Evolutionary conservation across 2,797 vertebrate genomes (phyloP).

Genomic region (Apogon talboti): DNA sequence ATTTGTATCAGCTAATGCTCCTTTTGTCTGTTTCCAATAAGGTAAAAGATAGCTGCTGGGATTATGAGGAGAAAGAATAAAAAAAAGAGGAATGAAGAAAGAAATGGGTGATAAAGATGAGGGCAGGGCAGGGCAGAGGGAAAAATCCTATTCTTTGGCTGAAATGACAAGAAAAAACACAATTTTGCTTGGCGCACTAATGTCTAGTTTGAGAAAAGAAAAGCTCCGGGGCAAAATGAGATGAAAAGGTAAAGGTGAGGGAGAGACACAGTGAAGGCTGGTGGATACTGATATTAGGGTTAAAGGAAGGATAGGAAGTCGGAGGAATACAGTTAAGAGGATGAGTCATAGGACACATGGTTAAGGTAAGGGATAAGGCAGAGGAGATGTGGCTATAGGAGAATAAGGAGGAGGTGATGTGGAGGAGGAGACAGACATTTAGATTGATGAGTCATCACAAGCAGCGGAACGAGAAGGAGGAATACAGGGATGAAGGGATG

Average conservation of each 20-base stretch:
- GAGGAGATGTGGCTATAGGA: conserved; percentile 26
- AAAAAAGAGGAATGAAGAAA: neutral
- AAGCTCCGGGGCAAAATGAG: conserved; percentile 20
- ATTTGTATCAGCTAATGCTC: conserved; percentile 64
- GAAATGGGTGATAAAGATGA: conserved; percentile 2
- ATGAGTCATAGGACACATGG: conserved; percentile 42
- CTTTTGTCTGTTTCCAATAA: conserved; percentile 62
- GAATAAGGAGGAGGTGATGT: conserved; percentile 20
- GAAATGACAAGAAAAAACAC: conserved; percentile 27
- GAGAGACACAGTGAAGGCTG: conserved; percentile 22
- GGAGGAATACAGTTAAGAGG: conserved; percentile 35
- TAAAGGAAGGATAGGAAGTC: conserved; percentile 32
- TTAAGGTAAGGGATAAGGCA: conserved; percentile 39
- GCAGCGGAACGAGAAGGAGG: conserved; percentile 14
- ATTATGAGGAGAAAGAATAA: neutral
- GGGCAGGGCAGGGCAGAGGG: neutral
- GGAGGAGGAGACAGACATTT: conserved; percentile 45
- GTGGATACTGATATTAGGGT: conserved; percentile 50
- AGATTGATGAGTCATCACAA: conserved; percentile 70
- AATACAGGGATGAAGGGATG: conserved; percentile 47
- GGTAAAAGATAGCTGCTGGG: conserved; percentile 39
- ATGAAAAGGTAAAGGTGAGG: conserved; percentile 45
- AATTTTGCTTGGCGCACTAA: conserved; percentile 7
- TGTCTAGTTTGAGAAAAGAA: conserved; percentile 26
- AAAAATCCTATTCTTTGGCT: conserved; percentile 21